Base-by-base conservation (phyloP, 2,113 vertebrate species). In the Microcebus griseorufus region DNA sequence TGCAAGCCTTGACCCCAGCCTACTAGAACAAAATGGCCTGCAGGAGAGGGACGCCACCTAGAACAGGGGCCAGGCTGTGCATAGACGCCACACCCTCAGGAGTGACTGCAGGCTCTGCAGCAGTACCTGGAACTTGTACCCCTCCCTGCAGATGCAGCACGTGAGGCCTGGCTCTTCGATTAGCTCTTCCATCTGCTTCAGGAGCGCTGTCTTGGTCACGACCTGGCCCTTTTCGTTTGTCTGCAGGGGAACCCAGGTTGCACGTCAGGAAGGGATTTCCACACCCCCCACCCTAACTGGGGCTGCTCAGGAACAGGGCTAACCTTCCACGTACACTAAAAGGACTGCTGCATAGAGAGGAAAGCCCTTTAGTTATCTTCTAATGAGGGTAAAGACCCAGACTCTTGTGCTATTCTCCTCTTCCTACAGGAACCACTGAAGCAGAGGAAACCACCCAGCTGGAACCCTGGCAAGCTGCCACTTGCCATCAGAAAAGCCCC, bases 141-240 rank as follows among this genome's bases (percentile, higher is more conserved):
- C 99, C 97, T 99, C 99, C 97, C 99, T 97, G 97, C 99, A 99
- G 98, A 99, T 99, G 95, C 99, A 99, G 98, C 99, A 99, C 3
- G 99, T 99, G 96, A 99, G 98, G 58, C 99, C 99, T 0, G 99
- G 99, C 90, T 99, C 99, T 94, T 99, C 99, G n/a, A 99, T 99
- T 78, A 99, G 98, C 97, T 99, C 99, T 97, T 99, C 99, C 99
- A 99, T 99, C 98, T 99, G 99, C 98, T 99, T 99, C 95, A 99
- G 98, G 80, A 99, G 99, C 0, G 99, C 99, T 0, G 99, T 99
- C 98, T 99, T 99, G 3, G 99, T 99, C 98, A 99, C 99, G 22
- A 99, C 99, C 97, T 99, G 99, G 88, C 99, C 99, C 97, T 99
- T 99, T 96, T 99, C 99, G 20, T 99, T 99, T 1, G 99, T 99